Percentiles rank a stretch among this genome's conserved stretches.
phyloP scores from a whole-genome alignment of 1,140 invertebrate species.

The Rhyzopertha dominica region DNA sequence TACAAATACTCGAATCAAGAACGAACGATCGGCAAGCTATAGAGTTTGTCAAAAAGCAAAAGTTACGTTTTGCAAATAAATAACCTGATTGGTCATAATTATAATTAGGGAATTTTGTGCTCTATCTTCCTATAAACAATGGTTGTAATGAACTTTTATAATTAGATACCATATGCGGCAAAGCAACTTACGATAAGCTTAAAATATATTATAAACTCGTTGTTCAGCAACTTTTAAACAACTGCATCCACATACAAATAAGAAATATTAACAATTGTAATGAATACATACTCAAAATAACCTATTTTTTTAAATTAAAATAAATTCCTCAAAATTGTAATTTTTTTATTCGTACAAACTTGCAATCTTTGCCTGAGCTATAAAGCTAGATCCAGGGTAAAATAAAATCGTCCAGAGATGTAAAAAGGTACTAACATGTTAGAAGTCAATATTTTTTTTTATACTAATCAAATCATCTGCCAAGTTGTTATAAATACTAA shows the following conservation, averaged over 20 bases:
- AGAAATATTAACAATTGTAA: no score
- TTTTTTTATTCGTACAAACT: no score
- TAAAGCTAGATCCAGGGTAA: no score
- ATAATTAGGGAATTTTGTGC: not conserved
- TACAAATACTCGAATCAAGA: slow-evolving; percentile 79
- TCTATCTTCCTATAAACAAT: not conserved
- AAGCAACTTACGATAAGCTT: not conserved
- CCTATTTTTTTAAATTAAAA: no score
- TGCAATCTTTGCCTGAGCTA: no score
- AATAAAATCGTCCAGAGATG: no score
- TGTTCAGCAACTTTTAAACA: not conserved
- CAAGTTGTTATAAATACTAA: no score
- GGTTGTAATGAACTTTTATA: not conserved
- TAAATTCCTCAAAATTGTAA: no score
- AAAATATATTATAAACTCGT: slow-evolving; percentile 2
- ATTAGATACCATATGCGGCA: not conserved
- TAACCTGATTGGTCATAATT: slow-evolving; percentile 15
- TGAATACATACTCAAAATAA: no score
- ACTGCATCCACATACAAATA: not conserved
- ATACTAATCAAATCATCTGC: no score
- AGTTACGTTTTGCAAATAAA: slow-evolving; percentile 56
- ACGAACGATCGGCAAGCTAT: slow-evolving; percentile 77
- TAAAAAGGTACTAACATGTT: no score
- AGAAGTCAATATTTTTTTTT: no score
- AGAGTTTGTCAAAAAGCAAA: slow-evolving; percentile 87